phyloP scores from a whole-genome alignment of 2,113 vertebrate species.

The Montifringilla adamsi region DNA sequence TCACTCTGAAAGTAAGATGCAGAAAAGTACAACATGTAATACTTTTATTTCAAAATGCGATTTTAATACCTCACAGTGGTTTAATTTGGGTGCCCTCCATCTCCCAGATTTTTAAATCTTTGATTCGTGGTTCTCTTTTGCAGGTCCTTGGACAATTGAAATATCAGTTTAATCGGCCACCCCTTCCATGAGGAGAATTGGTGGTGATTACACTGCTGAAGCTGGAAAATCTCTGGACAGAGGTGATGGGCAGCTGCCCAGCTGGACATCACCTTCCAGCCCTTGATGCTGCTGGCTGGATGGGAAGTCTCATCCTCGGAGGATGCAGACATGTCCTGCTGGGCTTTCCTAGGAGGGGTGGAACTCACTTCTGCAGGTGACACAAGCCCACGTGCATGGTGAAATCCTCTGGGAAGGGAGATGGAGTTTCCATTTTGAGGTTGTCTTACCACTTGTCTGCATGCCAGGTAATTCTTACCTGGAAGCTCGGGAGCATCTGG shows the following conservation, averaged over 20 bases:
- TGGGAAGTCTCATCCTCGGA: background rate
- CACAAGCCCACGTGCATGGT: background rate
- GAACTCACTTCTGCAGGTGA: accelerated
- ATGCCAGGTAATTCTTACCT: slow-evolving; percentile 44
- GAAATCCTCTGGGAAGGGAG: background rate
- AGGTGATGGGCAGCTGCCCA: background rate
- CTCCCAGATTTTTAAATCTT: background rate
- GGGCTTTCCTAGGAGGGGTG: background rate
- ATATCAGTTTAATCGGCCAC: background rate
- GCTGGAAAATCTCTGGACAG: background rate
- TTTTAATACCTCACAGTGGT: background rate
- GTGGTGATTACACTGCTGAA: background rate
- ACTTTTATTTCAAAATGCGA: background rate
- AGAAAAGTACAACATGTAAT: background rate
- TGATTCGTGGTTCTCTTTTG: background rate
- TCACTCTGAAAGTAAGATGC: background rate
- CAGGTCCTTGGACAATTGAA: background rate
- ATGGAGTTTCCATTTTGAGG: background rate
- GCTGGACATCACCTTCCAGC: background rate
- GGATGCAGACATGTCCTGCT: background rate
- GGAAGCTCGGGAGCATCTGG: background rate
- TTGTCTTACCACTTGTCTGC: background rate
- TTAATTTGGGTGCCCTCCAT: background rate
- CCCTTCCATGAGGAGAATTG: background rate
- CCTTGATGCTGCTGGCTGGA: background rate